Conservation (phyloP, 1,140 invertebrate genomes). For the Pseudomyrmex pallidus region DNA sequence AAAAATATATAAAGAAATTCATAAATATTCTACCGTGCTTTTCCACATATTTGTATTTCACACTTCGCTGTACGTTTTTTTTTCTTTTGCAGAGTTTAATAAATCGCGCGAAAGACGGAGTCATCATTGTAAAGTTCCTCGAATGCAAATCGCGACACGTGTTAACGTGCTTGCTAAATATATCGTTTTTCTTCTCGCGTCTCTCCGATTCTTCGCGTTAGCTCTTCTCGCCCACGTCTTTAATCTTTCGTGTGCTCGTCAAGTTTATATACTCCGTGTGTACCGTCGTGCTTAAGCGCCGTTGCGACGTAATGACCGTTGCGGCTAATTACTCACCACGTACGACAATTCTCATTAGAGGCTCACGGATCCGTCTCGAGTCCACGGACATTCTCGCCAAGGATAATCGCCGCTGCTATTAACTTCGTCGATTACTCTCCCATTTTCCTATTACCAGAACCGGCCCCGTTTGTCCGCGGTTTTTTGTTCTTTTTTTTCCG, state of each 20-base stretch:
- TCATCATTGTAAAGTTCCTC: too few relatives aligned
- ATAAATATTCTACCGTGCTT: not conserved
- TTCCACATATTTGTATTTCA: not conserved
- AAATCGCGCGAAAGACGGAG: too few relatives aligned
- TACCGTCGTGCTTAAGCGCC: not conserved
- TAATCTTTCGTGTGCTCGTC: not conserved
- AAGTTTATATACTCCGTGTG: not conserved
- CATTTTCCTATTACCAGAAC: not conserved
- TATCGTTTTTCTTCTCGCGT: too few relatives aligned
- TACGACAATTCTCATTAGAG: slow-evolving; percentile 37
- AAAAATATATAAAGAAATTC: too few relatives aligned
- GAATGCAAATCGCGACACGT: too few relatives aligned
- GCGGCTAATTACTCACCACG: slow-evolving; percentile 8
- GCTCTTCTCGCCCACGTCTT: not conserved
- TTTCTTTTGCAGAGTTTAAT: not conserved
- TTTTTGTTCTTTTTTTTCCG: too few relatives aligned
- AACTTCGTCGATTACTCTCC: slow-evolving; percentile 8
- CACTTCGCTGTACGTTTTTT: not conserved
- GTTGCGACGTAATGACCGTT: slow-evolving; percentile 1
- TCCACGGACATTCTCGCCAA: not conserved
- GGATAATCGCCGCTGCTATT: slow-evolving; percentile 6
- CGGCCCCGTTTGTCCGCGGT: too few relatives aligned
- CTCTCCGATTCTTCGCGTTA: not conserved
- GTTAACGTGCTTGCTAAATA: too few relatives aligned
- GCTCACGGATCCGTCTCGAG: not conserved